These are phyloP conservation scores for Aphelinus certus DNA, from an alignment of 1,140 invertebrate species.

Conservation along the genomic window DNA sequence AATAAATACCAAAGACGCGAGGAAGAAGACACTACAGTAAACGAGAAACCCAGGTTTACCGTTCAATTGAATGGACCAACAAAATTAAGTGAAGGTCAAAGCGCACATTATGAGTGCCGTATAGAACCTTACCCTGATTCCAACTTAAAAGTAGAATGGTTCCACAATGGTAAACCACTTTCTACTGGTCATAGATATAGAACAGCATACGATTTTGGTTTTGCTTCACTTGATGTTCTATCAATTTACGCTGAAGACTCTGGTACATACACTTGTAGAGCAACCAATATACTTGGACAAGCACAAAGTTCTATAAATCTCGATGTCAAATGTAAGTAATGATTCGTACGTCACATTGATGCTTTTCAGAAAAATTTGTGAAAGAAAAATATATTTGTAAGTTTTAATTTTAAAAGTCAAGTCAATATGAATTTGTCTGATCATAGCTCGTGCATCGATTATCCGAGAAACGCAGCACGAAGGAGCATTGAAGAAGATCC, in stretches of 20 bases:
- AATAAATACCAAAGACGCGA: conserved; percentile 81
- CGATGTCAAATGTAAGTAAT: conserved; percentile 81
- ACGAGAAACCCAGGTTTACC: conserved; percentile 85
- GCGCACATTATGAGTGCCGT: conserved; percentile 94
- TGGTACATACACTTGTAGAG: conserved; percentile 90
- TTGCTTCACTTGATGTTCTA: conserved; percentile 91
- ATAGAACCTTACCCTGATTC: conserved; percentile 96
- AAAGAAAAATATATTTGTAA: too few species aligned
- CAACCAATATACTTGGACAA: conserved; percentile 87
- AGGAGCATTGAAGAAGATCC: conserved; percentile 90
- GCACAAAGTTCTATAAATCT: conserved; percentile 83
- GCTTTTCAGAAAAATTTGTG: not conserved
- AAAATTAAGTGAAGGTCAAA: conserved; percentile 84
- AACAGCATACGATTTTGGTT: conserved; percentile 94
- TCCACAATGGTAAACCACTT: conserved; percentile 91
- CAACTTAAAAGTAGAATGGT: conserved; percentile 93
- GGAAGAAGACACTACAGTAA: conserved; percentile 83
- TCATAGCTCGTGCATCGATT: conserved; percentile 81
- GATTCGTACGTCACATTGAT: not conserved
- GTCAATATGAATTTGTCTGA: not conserved
- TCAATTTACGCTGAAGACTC: conserved; percentile 94
- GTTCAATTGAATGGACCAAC: conserved; percentile 86
- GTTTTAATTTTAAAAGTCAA: too few species aligned
- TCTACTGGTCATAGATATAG: conserved; percentile 90
- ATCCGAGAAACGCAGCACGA: conserved; percentile 95